phyloP scores from a whole-genome alignment of 2,113 vertebrate species.

The Halichoerus grypus region DNA sequence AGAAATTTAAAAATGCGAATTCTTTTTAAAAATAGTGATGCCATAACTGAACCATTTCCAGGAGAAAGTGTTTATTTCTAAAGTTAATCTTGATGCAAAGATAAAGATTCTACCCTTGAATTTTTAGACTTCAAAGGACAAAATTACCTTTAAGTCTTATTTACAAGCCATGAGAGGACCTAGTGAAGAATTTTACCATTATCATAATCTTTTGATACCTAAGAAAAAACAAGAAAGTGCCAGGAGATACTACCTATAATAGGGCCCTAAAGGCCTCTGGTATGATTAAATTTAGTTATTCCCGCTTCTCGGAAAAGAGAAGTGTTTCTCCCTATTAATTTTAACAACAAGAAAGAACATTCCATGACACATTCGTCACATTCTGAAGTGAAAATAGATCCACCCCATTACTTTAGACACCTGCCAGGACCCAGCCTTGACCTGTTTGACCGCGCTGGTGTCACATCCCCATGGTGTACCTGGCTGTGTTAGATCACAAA shows the following conservation, averaged over 20 bases:
- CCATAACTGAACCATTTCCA: background rate
- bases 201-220: background rate
- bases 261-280: background rate
- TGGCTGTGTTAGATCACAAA: background rate
- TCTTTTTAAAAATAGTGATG: background rate
- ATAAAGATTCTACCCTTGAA: background rate
- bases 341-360: background rate
- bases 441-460: background rate
- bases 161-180: background rate
- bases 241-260: background rate
- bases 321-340: background rate
- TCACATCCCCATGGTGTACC: accelerated
- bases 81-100: background rate
- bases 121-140: background rate
- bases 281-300: background rate
- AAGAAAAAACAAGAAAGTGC: background rate
- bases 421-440: background rate
- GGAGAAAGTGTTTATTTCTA: background rate
- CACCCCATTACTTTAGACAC: background rate
- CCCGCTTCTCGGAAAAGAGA: background rate
- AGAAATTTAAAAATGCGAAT: background rate
- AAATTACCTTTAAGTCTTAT: background rate
- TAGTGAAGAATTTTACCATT: background rate
- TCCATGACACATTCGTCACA: background rate
- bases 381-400: background rate